phyloP scores from a whole-genome alignment of 2,797 vertebrate genomes.

The Lutjanus campechanus region DNA sequence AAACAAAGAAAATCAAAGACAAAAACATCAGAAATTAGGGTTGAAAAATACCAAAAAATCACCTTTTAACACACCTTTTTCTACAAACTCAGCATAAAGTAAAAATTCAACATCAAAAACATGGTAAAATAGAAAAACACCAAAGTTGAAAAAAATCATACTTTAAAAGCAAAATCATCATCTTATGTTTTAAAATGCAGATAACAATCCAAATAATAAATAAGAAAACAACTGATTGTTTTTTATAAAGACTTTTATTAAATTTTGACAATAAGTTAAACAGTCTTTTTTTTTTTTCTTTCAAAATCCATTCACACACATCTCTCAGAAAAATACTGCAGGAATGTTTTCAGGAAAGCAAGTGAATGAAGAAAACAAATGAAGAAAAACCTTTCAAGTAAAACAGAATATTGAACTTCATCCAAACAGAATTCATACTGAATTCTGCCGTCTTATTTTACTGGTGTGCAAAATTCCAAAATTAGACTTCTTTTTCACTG shows the following conservation, averaged over 20 bases:
- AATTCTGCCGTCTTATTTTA: constrained; percentile 53
- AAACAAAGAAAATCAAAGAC: too few relatives aligned
- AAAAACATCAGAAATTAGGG: too few relatives aligned
- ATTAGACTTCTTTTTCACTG: constrained; percentile 45
- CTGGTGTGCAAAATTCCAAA: constrained; percentile 72
- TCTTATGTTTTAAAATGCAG: background rate
- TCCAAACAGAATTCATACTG: constrained; percentile 62
- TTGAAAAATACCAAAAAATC: too few relatives aligned
- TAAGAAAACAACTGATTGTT: background rate
- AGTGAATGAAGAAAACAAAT: constrained; percentile 48
- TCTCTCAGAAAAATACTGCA: constrained; percentile 60
- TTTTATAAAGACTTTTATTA: constrained; percentile 67
- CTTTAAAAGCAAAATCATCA: background rate
- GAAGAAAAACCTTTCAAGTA: constrained; percentile 68
- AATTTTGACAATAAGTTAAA: constrained; percentile 87
- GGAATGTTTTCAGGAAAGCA: constrained; percentile 60
- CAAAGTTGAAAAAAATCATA: too few relatives aligned
- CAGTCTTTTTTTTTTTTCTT: constrained; percentile 64
- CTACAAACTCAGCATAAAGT: too few relatives aligned
- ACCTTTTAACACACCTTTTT: too few relatives aligned
- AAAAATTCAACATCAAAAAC: too few relatives aligned
- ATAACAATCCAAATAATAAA: too few relatives aligned
- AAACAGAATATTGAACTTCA: constrained; percentile 65
- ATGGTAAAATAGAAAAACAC: too few relatives aligned
- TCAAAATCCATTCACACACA: constrained; percentile 75